Percentiles rank a stretch among this genome's conserved stretches.
phyloP scores from a whole-genome alignment of 2,888 invertebrate species.

The Mesorhabditis belari region DNA sequence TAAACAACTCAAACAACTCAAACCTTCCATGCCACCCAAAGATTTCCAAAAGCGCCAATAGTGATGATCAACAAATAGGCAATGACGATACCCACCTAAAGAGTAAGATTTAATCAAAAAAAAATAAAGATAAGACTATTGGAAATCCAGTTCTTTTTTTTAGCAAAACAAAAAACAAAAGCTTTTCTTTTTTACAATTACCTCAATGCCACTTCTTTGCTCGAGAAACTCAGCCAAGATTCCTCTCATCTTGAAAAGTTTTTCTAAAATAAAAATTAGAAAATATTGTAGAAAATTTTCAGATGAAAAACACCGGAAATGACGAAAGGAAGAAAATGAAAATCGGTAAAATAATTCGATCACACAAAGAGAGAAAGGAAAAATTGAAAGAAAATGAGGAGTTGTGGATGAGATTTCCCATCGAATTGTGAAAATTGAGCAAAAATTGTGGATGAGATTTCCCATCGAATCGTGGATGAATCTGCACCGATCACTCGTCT shows the following conservation, averaged over 20 bases:
- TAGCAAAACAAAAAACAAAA: too few relatives aligned
- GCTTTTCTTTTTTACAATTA: too few relatives aligned
- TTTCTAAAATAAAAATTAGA: too few relatives aligned
- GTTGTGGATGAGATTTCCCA: background rate
- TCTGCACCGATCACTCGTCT: too few relatives aligned
- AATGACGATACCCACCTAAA: conserved; percentile 3
- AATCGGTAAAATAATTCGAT: background rate
- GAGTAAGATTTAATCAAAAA: too few relatives aligned
- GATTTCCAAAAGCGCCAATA: conserved; percentile 19
- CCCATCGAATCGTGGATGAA: conserved; percentile 4
- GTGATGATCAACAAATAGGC: conserved; percentile 19
- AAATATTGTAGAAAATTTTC: background rate
- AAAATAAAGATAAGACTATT: too few relatives aligned
- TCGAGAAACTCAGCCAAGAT: too few relatives aligned
- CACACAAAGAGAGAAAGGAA: background rate
- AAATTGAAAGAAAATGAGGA: background rate
- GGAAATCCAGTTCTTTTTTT: too few relatives aligned
- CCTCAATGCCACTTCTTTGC: too few relatives aligned
- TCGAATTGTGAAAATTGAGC: background rate
- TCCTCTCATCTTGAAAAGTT: too few relatives aligned
- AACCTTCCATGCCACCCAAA: conserved; percentile 30
- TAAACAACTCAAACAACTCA: too few relatives aligned
- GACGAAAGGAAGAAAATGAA: background rate
- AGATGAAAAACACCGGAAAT: background rate
- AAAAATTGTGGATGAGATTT: background rate